These are phyloP conservation scores for Paralichthys olivaceus DNA, from an alignment of 2,113 vertebrate species.

Conservation along the genomic window DNA sequence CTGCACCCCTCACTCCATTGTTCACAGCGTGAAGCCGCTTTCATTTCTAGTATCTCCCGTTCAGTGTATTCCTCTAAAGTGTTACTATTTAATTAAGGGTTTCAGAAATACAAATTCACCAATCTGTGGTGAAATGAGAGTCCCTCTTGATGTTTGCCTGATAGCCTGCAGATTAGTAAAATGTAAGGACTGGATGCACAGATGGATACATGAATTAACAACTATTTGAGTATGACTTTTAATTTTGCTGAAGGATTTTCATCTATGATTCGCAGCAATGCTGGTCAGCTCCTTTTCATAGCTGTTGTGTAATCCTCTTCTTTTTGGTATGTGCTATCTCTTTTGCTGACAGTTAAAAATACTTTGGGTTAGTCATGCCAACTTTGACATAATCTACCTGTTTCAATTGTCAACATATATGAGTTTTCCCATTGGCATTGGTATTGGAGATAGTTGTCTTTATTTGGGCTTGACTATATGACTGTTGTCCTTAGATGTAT, in stretches of 20 bases:
- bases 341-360: not conserved
- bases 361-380: too few species aligned
- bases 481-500: not conserved
- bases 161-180: not conserved
- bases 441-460: not conserved
- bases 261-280: too few species aligned
- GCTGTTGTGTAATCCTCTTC: not conserved
- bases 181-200: not conserved
- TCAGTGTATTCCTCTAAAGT: slow-evolving; percentile 9
- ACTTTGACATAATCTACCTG: too few species aligned
- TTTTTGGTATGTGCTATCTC: not conserved
- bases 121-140: not conserved
- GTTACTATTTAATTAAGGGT: slow-evolving; percentile 9
- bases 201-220: not conserved
- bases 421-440: not conserved
- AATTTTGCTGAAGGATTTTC: too few species aligned
- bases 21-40: slow-evolving; percentile 32
- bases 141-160: not conserved
- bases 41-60: slow-evolving; percentile 22
- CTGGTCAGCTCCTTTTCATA: too few species aligned
- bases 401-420: too few species aligned
- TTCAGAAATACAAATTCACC: slow-evolving; percentile 26
- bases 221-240: not conserved
- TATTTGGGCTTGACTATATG: not conserved
- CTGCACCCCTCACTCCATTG: slow-evolving; percentile 11